Conservation (phyloP, 2,113 vertebrate species). For the Silurus asotus region DNA sequence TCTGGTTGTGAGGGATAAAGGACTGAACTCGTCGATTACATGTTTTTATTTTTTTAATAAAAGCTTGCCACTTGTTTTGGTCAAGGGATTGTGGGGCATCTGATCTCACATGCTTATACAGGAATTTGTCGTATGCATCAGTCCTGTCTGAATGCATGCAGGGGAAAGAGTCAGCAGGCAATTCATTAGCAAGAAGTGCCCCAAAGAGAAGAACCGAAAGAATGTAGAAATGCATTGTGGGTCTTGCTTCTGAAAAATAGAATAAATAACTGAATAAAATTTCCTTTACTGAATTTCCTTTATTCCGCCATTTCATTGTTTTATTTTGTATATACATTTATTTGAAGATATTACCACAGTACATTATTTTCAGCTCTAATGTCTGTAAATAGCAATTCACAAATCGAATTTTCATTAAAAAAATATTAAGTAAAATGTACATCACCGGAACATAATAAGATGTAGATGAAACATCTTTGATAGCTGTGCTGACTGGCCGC, state of each 20-base stretch:
- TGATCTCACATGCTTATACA: neutral
- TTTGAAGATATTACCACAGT: neutral
- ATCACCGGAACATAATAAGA: neutral
- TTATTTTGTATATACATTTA: neutral
- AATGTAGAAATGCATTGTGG: neutral
- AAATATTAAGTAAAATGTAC: neutral
- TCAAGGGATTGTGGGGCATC: neutral
- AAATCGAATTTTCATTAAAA: neutral
- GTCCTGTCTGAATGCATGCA: neutral
- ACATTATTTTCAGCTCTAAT: neutral
- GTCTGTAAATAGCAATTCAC: neutral
- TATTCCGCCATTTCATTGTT: no score
- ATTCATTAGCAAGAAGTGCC: neutral
- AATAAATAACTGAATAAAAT: neutral
- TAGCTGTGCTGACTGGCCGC: neutral
- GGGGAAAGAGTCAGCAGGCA: neutral
- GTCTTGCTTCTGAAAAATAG: neutral
- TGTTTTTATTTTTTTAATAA: neutral
- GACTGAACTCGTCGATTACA: conserved; percentile 15
- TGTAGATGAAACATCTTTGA: neutral
- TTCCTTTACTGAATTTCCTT: neutral
- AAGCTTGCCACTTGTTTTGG: conserved; percentile 30
- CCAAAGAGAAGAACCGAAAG: neutral
- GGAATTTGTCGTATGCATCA: neutral
- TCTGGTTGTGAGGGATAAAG: neutral